Evolutionary conservation across 2,113 vertebrate species (phyloP).

Genomic region (Turdus rufiventris): DNA sequence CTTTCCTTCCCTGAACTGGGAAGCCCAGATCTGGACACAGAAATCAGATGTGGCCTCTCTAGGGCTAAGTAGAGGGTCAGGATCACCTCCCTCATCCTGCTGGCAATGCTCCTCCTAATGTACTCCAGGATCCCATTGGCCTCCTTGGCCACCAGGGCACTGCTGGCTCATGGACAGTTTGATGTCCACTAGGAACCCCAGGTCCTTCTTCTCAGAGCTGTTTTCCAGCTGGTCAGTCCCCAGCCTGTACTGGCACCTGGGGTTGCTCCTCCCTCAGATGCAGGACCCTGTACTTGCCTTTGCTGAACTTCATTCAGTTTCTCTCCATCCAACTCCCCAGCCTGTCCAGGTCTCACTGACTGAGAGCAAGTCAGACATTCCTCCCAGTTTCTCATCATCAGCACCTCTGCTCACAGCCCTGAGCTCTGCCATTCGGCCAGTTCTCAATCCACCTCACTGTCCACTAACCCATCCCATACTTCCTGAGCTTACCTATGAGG

Average conservation of each 20-base stretch:
- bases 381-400: neutral
- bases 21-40: neutral
- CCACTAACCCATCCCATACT: neutral
- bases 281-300: neutral
- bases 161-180: neutral
- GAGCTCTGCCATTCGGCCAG: neutral
- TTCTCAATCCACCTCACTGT: neutral
- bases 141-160: neutral
- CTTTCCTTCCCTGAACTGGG: neutral
- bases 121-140: neutral
- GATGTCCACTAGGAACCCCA: rapidly evolving
- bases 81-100: neutral
- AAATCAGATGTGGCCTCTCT: neutral
- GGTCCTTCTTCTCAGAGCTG: neutral
- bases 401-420: neutral
- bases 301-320: neutral
- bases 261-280: neutral
- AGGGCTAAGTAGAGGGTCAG: neutral
- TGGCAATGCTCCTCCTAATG: neutral
- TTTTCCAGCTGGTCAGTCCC: neutral
- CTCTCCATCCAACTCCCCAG: neutral
- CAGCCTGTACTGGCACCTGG: neutral
- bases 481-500: neutral
- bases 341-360: neutral
- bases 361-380: neutral